Evolutionary conservation across 1,140 invertebrate species (phyloP).

Genomic region (Atopsyche davidsoni): DNA sequence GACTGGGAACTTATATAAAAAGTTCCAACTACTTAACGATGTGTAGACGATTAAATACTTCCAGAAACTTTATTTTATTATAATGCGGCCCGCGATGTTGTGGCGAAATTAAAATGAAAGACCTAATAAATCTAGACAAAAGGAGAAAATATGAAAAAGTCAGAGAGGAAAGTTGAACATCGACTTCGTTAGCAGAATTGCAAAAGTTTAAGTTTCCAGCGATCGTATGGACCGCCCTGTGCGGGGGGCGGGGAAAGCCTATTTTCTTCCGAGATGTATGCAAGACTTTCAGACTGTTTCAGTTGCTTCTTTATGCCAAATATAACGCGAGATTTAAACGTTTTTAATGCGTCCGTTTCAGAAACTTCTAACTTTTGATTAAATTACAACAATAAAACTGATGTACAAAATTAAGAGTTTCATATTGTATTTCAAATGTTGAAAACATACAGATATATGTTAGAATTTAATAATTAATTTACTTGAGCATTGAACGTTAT

Average conservation of each 20-base stretch:
- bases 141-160: constrained; percentile 20
- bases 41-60: constrained; percentile 23
- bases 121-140: constrained; percentile 28
- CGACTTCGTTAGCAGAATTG: constrained; percentile 28
- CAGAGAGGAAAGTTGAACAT: constrained; percentile 26
- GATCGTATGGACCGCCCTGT: neutral
- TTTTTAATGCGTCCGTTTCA: no score
- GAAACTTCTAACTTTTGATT: no score
- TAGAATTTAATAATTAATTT: no score
- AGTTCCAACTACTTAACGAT: constrained; percentile 20
- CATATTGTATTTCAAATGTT: no score
- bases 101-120: constrained; percentile 26
- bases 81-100: constrained; percentile 15
- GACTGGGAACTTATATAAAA: constrained; percentile 4
- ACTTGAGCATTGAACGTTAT: no score
- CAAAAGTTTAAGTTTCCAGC: constrained; percentile 22
- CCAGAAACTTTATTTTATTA: constrained; percentile 14
- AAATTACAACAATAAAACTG: no score
- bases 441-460: no score
- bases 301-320: no score
- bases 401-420: no score
- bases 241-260: neutral
- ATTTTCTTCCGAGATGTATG: neutral
- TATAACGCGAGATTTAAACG: no score
- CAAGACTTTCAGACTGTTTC: neutral